Evolutionary conservation across 1,140 invertebrate genomes (phyloP), one percentile per base, ranked within the genome.

Genomic region (Steinernema khuongi): DNA sequence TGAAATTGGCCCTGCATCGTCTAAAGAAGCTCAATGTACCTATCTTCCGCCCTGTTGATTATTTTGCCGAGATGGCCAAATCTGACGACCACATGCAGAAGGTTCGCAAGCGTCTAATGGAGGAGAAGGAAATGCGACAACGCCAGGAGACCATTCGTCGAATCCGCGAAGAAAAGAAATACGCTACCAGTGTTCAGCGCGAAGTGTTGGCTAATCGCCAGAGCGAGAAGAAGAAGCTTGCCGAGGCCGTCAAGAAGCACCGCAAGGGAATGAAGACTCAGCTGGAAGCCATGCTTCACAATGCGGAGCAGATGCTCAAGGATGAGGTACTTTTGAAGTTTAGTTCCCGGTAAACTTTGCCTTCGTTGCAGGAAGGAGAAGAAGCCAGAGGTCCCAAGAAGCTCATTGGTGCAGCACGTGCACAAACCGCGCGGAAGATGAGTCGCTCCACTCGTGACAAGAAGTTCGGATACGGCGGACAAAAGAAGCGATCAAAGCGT

Each of bases 1-100:
- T 81, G 7, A 31, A 73, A 67, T 74, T 71, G 17, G 79, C 83
- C 14, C 30, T 81, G 26, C 83, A 80, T 44, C 69, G 71, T 11
- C 74, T 84, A 18, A 44, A 80, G 19, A 70, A 70, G 29, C 19
- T 80, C 14, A 73, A 74, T 17, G 70, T 84, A 22, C 74, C 78
- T 29, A 74, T 82, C 26, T 67, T 78, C 28, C 79, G 83, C 1
- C 96, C 96, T 0, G 91, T 93, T 31, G 96, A 98, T 87, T 99
- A 96, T 87, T 98, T 96, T 88, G 96, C 96, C 0, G 92, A 99
- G 89, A 99, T 99, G 96, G 93, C 93, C 1, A 99, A 99, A 86
- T 89, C 92, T 67, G 96, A 99, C 87, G 89, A 90, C 43, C 96
- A 99, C 79, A 99, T 99, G 96, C 93, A 96, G 83, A 97, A 95